Evolutionary conservation across 2,888 invertebrate genomes (phyloP), one percentile per base, ranked within the genome.

Genomic region (Nezara viridula): DNA sequence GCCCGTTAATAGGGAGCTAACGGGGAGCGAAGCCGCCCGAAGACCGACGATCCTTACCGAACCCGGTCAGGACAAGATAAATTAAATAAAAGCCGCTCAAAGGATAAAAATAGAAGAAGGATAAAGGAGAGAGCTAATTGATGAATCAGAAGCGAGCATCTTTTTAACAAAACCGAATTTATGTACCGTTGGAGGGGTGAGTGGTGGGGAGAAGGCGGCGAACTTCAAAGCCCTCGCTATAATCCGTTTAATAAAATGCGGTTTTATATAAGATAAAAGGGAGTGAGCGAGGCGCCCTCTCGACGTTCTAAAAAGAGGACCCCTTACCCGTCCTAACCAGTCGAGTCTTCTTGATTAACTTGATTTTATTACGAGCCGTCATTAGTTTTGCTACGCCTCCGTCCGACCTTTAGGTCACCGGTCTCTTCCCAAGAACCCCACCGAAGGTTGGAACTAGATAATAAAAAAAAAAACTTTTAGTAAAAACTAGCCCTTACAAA

Each of bases 241-340:
- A 86, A 86, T 86, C 86, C 86, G 86, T 86, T 86, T 86, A 86
- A 86, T 86, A 86, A 86, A 86, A 55, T 86, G 52, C 55, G 86
- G 86, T 86, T 86, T 86, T 86, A 86, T 52, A 86, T 86, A 86
- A 86, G 86, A 86, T 86, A 86, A 86, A 86, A 60, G 60, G 60
- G 89, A 90, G 85, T 55, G 88, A 86, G 89, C 85, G 86, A 86
- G 86, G 85, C 81, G 81, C 81, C 40, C 44, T 81, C 81, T 37
- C 40, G 9, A 40, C 60, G 27, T 2, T 6, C 60, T 37, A 73
- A 73, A 66, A 73, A 73, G 66, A 37, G 66, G 66, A 37, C 32
- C 32, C 19, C 66, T 37, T 21, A 37, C 66, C 66, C 16, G 14
- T 73, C 66, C 66, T 21, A 21, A 37, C 66, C 37, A 73, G 66